These are phyloP conservation scores for Pseudomyrmex dendroicus DNA, from an alignment of 1,140 invertebrate genomes.

Conservation along the genomic window DNA sequence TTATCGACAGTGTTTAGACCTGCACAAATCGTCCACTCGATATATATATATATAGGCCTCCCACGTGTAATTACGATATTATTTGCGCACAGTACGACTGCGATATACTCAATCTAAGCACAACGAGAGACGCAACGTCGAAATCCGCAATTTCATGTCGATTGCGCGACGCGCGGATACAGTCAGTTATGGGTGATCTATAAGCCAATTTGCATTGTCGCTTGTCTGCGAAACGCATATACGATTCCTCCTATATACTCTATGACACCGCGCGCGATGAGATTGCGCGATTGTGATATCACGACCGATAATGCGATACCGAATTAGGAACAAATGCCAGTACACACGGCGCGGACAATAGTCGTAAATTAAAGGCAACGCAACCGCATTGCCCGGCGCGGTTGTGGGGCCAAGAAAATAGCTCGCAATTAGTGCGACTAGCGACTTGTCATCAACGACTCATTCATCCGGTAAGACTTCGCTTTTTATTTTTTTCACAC, in stretches of 20 bases:
- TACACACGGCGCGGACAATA: neutral
- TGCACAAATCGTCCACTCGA: neutral
- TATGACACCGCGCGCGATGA: neutral
- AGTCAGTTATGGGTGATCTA: neutral
- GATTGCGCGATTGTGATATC: constrained; percentile 18
- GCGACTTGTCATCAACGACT: neutral
- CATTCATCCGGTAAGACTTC: neutral
- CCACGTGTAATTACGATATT: constrained; percentile 1
- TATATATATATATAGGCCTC: no score
- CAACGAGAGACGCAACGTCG: constrained; percentile 14
- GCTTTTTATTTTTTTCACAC: neutral
- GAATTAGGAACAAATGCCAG: constrained; percentile 20
- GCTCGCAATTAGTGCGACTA: constrained; percentile 12
- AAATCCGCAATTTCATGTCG: neutral
- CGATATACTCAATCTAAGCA: neutral
- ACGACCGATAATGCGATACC: neutral
- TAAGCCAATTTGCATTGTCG: constrained; percentile 24
- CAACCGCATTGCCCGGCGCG: neutral
- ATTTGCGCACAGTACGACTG: neutral
- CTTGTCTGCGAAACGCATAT: neutral
- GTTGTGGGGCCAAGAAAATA: neutral
- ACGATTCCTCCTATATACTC: neutral
- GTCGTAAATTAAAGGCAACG: constrained; percentile 16
- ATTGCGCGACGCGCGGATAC: constrained; percentile 5
- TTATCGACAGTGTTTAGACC: neutral